Conservation (phyloP, 1,140 invertebrate species). For the Brachionus rubens region DNA sequence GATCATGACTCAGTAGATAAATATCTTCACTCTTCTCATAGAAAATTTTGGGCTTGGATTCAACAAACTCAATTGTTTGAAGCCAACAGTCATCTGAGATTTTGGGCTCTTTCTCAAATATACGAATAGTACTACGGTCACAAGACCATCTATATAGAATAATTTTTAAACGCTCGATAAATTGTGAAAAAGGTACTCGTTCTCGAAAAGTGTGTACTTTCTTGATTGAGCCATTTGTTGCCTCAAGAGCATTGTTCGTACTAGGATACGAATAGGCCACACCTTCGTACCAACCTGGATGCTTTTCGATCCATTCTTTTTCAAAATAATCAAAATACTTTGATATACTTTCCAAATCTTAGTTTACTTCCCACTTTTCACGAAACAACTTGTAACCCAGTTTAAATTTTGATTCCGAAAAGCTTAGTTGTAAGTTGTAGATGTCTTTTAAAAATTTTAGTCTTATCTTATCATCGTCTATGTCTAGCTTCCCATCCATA, state of each 20-base stretch:
- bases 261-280: background rate
- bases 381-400: background rate
- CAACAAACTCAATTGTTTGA: background rate
- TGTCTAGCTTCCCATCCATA: too few species aligned
- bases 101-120: conserved; percentile 6
- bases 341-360: background rate
- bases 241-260: conserved; percentile 16
- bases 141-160: background rate
- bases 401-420: background rate
- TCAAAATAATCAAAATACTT: background rate
- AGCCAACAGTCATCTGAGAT: background rate
- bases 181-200: background rate
- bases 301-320: background rate
- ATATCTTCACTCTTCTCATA: too few species aligned
- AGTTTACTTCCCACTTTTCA: background rate
- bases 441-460: background rate
- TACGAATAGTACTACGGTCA: background rate
- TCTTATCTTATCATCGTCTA: too few species aligned
- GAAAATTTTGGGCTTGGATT: too few species aligned
- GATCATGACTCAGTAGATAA: too few species aligned
- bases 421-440: background rate
- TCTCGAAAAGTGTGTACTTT: background rate
- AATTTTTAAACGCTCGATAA: conserved; percentile 6
- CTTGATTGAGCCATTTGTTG: conserved; percentile 1
- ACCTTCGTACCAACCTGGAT: background rate